Conservation (phyloP, 1,140 invertebrate species). For the Delia radicum region DNA sequence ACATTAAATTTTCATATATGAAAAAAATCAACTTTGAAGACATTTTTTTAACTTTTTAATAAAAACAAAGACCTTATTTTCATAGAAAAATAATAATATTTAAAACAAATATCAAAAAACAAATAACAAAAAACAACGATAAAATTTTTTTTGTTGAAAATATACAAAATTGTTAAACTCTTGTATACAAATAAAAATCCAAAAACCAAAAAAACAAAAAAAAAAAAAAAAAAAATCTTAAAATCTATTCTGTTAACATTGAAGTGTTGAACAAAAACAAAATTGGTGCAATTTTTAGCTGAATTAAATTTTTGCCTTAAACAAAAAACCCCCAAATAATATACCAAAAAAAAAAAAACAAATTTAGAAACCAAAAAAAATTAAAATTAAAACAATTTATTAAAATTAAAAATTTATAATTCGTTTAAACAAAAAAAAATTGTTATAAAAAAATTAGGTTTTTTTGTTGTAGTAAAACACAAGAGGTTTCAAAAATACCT, state of each 20-base stretch:
- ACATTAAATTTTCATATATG: not conserved
- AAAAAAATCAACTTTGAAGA: not conserved
- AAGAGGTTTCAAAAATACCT: conserved; percentile 54
- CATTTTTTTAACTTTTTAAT: not conserved
- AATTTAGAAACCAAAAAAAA: not conserved
- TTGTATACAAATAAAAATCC: conserved; percentile 48
- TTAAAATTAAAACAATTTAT: not conserved
- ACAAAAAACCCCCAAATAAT: not conserved
- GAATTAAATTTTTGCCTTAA: conserved; percentile 21
- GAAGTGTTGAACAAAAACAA: conserved; percentile 9
- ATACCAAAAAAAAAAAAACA: conserved; percentile 7
- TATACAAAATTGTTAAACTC: conserved; percentile 25
- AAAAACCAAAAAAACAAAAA: conserved; percentile 41
- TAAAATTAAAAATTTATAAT: not conserved
- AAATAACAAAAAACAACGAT: conserved; percentile 16
- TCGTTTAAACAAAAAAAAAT: not conserved
- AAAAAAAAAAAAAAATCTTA: conserved; percentile 20
- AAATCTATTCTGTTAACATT: conserved; percentile 3
- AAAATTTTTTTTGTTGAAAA: conserved; percentile 22
- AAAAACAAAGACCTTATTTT: conserved; percentile 19
- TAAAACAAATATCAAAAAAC: conserved; percentile 22
- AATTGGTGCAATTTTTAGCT: conserved; percentile 23
- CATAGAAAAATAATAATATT: conserved; percentile 4
- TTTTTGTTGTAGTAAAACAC: conserved; percentile 32
- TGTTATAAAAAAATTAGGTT: not conserved